Base-by-base conservation (phyloP, 2,113 vertebrate genomes). In the Hymenochirus boettgeri region DNA sequence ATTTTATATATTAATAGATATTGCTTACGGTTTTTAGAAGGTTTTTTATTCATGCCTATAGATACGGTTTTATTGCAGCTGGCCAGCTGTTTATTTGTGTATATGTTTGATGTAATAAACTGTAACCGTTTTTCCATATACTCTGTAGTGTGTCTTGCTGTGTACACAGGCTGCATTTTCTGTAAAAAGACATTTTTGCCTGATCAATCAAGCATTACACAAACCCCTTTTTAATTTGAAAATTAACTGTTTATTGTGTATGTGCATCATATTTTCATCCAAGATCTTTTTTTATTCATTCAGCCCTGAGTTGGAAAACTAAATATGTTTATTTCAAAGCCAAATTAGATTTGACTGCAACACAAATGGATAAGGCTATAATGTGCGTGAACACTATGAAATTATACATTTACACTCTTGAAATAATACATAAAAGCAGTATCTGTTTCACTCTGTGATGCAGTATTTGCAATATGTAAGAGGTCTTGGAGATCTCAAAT, bases 401-500 rank as follows among this genome's bases (percentile, higher is more conserved):
- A 71, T 46, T 60, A 29, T 3, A 21, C 18, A 15, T 27, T 29
- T 24, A 42, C 26, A 37, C 21, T 21, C 55, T 31, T 53, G 2
- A 19, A 46, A 26, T 58, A 45, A 55, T 71, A 56, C 39, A 3
- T 56, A 57, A 59, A 62, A 61, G 51, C 1, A 65, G 13, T 21
- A 35, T 39, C 53, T 55, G 39, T 35, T 37, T 45, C 54, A 7
- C 39, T 7, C 3, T 8, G 11, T 27, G 31, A 21, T 56, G n/a
- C 54, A 60, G 67, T 61, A 3, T 62, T 63, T 57, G 18, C 24
- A 67, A 72, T 55, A 42, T 61, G 61, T 70, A 67, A 18, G 54
- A 55, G 61, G 64, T 71, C 75, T 72, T 57, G 63, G 60, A 69
- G 63, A 73, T 69, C 65, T 31, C 71, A 73, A 73, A 76, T 76